Base-by-base conservation (phyloP, 1,140 invertebrate species). In the Dreissena polymorpha region DNA sequence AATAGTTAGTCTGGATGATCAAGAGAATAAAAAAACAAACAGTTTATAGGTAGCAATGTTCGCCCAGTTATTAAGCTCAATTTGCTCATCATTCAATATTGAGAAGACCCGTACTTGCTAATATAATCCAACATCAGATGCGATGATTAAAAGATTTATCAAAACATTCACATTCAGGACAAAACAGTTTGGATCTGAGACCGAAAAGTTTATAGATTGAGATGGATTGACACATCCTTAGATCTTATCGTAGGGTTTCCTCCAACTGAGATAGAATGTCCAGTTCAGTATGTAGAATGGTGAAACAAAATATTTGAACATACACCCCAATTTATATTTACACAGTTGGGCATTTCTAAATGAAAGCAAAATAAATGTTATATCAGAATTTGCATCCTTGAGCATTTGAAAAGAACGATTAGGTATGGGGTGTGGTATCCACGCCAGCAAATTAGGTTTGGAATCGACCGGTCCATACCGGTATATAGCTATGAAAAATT, bases 131-230 rank as follows among this genome's bases (percentile, higher is more conserved):
- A 53, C n/a, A 57, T 73, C 71, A 23, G 71, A 73, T 73, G 71
- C 50, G 10, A 50, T 73, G 10, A n/a, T 57, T 23, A 25, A 73
- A 73, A 13, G 53, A 10, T 55, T n/a, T 57, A 73, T 6, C 25
- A 14, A 53, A 18, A 73, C 71, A n/a, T 16, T 73, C n/a, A 39
- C 23, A 12, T n/a, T 14, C 18, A 55, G 51, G 71, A 21, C 57
- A 27, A 23, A 39, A 16, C 51, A 55, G 71, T 73, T 73, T 73
- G 71, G 51, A n/a, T n/a, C 13, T 73, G 69, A 50, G 69, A 53
- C 83, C 39, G 72, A 86, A 63, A 70, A 85, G 60, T 72, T 67
- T 21, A 63, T 73, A 13, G 84, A 89, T 65, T 89, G 86, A 88
- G 86, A 88, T 64, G 83, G 14, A 51, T 72, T 18, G 49, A 72